These are phyloP conservation scores for Tragelaphus eurycerus DNA, from an alignment of 2,797 vertebrate genomes.

Conservation along the genomic window DNA sequence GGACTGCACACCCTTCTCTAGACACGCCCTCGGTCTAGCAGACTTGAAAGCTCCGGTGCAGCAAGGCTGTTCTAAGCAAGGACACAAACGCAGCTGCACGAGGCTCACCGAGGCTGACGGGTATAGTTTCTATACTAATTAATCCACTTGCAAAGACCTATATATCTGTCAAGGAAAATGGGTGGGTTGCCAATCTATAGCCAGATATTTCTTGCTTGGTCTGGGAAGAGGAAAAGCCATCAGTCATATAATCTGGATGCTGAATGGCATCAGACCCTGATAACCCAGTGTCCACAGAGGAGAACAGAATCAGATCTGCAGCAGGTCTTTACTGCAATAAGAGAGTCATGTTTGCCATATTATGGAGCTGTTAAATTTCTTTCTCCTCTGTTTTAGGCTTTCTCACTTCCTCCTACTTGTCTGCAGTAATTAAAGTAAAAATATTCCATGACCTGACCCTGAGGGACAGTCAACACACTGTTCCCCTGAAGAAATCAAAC, in stretches of 20 bases:
- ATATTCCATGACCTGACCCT: slow-evolving; percentile 65
- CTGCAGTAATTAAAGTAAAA: slow-evolving; percentile 67
- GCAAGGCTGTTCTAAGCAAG: background rate
- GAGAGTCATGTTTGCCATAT: background rate
- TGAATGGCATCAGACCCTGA: background rate
- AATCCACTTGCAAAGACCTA: background rate
- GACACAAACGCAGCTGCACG: background rate
- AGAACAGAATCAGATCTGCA: background rate
- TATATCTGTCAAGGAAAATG: background rate
- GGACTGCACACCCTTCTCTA: background rate
- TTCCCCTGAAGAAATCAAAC: slow-evolving; percentile 74
- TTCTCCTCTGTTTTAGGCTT: slow-evolving; percentile 51
- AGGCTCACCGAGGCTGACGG: background rate
- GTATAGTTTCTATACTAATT: background rate
- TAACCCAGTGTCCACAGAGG: background rate
- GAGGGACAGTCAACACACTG: slow-evolving; percentile 38
- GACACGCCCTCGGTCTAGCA: background rate
- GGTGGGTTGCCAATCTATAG: background rate
- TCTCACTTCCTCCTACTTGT: slow-evolving; percentile 44
- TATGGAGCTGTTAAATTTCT: slow-evolving; percentile 36
- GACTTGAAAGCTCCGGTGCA: background rate
- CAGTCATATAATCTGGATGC: background rate
- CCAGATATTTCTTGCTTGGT: background rate
- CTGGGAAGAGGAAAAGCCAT: background rate
- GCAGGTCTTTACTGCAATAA: background rate